These are phyloP conservation scores for Arenaria interpres DNA, from an alignment of 2,113 vertebrate species.

Conservation along the genomic window DNA sequence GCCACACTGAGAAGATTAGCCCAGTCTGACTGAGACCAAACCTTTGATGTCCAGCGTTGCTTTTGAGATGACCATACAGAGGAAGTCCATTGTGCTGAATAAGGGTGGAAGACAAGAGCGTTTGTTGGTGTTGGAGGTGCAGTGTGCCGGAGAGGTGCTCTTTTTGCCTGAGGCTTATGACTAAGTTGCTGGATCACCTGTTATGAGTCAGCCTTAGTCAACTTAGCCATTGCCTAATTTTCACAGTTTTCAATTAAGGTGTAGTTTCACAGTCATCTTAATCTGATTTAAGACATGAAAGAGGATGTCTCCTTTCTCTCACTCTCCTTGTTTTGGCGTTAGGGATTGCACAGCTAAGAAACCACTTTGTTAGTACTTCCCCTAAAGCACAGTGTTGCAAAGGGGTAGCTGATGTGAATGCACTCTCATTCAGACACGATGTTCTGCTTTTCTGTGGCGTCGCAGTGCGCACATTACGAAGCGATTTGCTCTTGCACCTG, in stretches of 20 bases:
- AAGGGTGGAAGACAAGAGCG: not conserved
- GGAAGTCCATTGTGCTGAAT: not conserved
- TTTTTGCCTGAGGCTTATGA: constrained; percentile 12
- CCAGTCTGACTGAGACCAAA: not conserved
- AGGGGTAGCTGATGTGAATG: not conserved
- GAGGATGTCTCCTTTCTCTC: constrained; percentile 27
- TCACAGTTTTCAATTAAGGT: constrained; percentile 63
- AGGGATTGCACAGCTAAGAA: not conserved
- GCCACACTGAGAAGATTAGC: not conserved
- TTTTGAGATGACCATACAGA: not conserved
- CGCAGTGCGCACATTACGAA: not conserved
- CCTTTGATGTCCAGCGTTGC: not conserved
- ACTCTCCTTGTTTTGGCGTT: not conserved
- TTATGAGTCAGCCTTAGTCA: constrained; percentile 42
- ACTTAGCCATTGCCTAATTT: not conserved
- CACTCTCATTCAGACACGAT: accelerated
- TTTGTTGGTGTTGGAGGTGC: not conserved
- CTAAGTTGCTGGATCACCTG: not conserved
- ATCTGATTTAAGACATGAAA: constrained; percentile 44
- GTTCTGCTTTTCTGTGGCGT: not conserved
- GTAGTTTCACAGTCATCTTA: constrained; percentile 14
- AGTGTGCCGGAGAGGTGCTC: not conserved
- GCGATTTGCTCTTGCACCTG: not conserved
- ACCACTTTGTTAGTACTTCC: not conserved
- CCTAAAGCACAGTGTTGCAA: not conserved